Evolutionary conservation across 1,140 invertebrate species (phyloP), one percentile per base, ranked within the genome.

Genomic region (Ceratoteleas bidentatus): DNA sequence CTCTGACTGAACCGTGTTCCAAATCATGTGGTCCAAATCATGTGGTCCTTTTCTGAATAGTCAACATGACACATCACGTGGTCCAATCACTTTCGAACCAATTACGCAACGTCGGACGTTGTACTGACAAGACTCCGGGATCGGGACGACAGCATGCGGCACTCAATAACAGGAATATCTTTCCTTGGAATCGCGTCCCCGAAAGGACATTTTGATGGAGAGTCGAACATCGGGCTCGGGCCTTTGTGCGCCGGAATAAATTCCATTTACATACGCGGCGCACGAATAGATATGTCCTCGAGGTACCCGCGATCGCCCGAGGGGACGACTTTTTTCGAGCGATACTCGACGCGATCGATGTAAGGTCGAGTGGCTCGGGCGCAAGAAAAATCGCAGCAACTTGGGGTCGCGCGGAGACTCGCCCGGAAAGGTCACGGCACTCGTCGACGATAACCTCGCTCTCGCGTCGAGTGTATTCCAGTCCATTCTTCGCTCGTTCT

Each of bases 211-310:
- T 84, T 73, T 80, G 84, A 82, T 81, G 69, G 76, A 81, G 82
- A 83, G 81, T 54, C 65, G 75, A 76, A 79, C 62, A 77, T 74
- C 56, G 24, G 24, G 56, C 43, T 75, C 77, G 62, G 62, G 72
- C 60, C 72, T 81, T 79, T 84, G 82, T 84, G 74, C 61, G 70
- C 62, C 47, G 83, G 78, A 84, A 85, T 87, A 87, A 87, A 85
- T 86, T 85, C 83, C 82, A 87, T 84, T 87, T 87, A 86, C 82
- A 84, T 86, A 85, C 77, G 81, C 52, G 79, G 83, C 82, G 84
- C 85, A 75, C 81, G 79, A 84, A 84, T 81, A 85, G 80, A 84
- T 77, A 81, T 83, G 74, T 82, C 84, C 78, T 83, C 66, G 68
- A 76, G 84, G 84, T 78, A 81, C 81, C 84, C 74, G 69, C 76